These are phyloP conservation scores for Thaumatotibia leucotreta DNA, from an alignment of 1,140 invertebrate species.

Conservation along the genomic window DNA sequence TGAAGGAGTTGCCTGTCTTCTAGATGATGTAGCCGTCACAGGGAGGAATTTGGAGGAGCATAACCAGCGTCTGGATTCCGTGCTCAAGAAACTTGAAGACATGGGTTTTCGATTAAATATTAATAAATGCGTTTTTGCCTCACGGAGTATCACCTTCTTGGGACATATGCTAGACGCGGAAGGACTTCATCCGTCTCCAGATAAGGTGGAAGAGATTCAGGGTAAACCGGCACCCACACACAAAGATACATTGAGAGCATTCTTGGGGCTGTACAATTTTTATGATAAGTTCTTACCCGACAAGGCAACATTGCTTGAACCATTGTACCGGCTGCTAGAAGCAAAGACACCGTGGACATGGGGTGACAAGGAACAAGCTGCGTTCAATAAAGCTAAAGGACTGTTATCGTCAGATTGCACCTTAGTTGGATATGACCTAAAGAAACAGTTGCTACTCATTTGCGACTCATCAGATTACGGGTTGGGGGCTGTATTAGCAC, in stretches of 20 bases:
- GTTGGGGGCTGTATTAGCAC: not conserved
- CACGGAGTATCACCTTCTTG: no score
- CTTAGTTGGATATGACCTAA: conserved; percentile 23
- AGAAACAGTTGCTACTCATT: conserved; percentile 17
- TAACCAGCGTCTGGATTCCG: no score
- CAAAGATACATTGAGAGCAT: conserved; percentile 25
- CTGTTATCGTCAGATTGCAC: conserved; percentile 24
- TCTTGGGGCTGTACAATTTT: conserved; percentile 31
- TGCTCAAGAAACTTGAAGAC: no score
- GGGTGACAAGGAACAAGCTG: conserved; percentile 6
- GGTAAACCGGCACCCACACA: conserved; percentile 25
- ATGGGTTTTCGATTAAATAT: no score
- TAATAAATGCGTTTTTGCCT: no score
- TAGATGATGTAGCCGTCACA: no score
- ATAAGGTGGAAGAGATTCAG: no score
- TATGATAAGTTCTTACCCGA: conserved; percentile 29
- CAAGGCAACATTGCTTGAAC: conserved; percentile 26
- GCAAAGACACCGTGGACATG: conserved; percentile 22
- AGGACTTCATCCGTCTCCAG: conserved; percentile 15
- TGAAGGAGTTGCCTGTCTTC: no score
- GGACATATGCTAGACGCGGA: no score
- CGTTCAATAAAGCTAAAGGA: conserved; percentile 24
- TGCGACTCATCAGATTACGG: conserved; percentile 10
- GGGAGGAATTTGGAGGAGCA: no score
- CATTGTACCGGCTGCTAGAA: conserved; percentile 25